phyloP scores from a whole-genome alignment of 1,140 invertebrate genomes.

The Drosophila kurseongensis region DNA sequence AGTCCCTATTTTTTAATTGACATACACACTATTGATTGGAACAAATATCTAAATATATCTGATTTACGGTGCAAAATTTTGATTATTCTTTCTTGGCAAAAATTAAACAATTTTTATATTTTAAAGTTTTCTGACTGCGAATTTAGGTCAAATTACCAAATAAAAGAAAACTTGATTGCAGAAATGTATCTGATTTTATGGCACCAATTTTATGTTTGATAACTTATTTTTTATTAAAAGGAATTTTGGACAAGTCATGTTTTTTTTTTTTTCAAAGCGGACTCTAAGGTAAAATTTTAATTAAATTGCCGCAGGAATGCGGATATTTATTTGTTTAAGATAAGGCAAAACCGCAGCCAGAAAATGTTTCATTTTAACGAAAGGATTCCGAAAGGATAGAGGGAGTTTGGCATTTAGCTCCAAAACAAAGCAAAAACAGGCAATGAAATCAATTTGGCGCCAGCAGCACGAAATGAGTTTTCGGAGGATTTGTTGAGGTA shows the following conservation, averaged over 20 bases:
- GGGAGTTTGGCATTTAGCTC: conserved; percentile 31
- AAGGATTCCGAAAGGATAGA: conserved; percentile 7
- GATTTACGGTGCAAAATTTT: too few species aligned
- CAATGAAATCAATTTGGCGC: conserved; percentile 73
- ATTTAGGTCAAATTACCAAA: too few species aligned
- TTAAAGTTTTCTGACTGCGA: too few species aligned
- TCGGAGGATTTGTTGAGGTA: conserved; percentile 62
- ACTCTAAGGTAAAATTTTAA: conserved; percentile 11
- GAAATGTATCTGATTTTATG: not conserved
- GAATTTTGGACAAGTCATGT: not conserved
- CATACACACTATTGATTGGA: too few species aligned
- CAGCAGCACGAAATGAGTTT: conserved; percentile 75
- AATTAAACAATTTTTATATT: too few species aligned
- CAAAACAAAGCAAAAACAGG: conserved; percentile 54
- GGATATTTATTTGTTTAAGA: conserved; percentile 18
- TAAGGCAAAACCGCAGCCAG: conserved; percentile 11
- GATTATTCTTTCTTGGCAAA: too few species aligned
- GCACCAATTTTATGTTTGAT: not conserved
- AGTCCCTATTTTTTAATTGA: too few species aligned
- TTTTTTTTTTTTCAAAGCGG: not conserved
- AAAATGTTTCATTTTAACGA: conserved; percentile 6
- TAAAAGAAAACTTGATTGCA: too few species aligned
- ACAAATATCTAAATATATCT: too few species aligned
- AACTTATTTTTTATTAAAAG: not conserved
- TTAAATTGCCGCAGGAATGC: conserved; percentile 27